A percentile compares a stretch with the other conserved stretches of the same genome.
Conservation (phyloP, 1,140 invertebrate species). For the Ditylenchus dipsaci region DNA sequence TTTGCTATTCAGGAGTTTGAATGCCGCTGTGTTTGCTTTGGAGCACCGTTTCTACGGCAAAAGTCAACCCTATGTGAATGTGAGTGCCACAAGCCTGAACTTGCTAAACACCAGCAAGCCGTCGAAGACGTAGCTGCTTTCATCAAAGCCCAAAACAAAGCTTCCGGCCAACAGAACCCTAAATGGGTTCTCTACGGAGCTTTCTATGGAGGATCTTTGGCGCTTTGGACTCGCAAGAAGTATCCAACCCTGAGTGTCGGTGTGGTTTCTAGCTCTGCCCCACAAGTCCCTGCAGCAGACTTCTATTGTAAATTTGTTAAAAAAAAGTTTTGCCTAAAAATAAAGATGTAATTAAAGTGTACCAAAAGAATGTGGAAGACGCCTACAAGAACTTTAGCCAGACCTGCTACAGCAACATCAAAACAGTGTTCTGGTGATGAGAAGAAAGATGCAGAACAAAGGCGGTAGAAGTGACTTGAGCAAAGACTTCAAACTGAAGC, state of each 20-base stretch:
- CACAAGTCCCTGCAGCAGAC: conserved; percentile 61
- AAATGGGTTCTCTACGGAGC: conserved; percentile 24
- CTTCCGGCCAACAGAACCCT: conserved; percentile 4
- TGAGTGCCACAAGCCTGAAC: not conserved
- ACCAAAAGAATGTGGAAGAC: not conserved
- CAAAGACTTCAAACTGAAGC: not conserved
- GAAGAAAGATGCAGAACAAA: not conserved
- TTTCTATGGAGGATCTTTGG: conserved; percentile 61
- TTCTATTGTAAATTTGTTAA: not conserved
- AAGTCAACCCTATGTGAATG: conserved; percentile 4
- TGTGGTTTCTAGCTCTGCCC: conserved; percentile 78
- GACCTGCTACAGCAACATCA: not conserved
- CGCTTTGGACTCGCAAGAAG: conserved; percentile 80
- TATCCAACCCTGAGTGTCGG: conserved; percentile 79
- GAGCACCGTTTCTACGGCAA: conserved; percentile 7
- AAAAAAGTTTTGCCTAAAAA: not conserved
- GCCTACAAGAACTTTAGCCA: not conserved
- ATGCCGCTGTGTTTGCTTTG: not conserved
- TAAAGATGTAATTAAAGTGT: not conserved
- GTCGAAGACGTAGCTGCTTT: conserved; percentile 24
- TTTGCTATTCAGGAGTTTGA: not conserved
- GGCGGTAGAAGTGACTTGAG: not conserved
- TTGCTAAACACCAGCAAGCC: conserved; percentile 19
- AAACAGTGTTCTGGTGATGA: not conserved
- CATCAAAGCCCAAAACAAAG: conserved; percentile 5